phyloP scores from a whole-genome alignment of 2,797 vertebrate genomes.

The Parambassis ranga region DNA sequence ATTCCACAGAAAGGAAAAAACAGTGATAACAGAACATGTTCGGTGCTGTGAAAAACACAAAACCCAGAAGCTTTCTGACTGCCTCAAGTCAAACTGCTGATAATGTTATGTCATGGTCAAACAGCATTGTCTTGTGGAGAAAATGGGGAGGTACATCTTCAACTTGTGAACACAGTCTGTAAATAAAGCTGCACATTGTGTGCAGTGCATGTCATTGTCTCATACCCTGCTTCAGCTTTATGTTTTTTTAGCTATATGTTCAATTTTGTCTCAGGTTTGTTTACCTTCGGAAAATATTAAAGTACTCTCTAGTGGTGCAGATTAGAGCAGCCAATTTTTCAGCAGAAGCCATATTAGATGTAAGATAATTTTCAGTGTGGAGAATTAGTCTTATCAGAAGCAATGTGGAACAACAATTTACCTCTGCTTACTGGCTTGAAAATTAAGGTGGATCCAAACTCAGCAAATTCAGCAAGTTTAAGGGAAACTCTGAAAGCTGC shows the following conservation, averaged over 20 bases:
- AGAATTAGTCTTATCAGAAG: constrained; percentile 46
- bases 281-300: neutral
- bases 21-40: too few species aligned
- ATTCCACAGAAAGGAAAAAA: too few species aligned
- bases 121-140: constrained; percentile 46
- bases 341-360: constrained; percentile 3
- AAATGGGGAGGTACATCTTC: neutral
- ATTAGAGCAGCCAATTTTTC: constrained; percentile 23
- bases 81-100: too few species aligned
- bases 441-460: constrained; percentile 48
- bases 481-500: constrained; percentile 60
- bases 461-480: constrained; percentile 63
- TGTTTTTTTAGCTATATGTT: too few species aligned
- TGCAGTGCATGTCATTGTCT: neutral
- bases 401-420: constrained; percentile 54
- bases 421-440: constrained; percentile 49
- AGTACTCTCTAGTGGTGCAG: neutral
- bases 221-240: too few species aligned
- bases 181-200: too few species aligned
- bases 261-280: too few species aligned
- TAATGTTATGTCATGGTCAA: constrained; percentile 12
- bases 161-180: neutral
- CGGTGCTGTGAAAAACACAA: too few species aligned
- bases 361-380: constrained; percentile 22
- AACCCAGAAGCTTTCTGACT: too few species aligned